Base-by-base conservation (phyloP, 2,888 invertebrate genomes). In the Tholera decimalis region DNA sequence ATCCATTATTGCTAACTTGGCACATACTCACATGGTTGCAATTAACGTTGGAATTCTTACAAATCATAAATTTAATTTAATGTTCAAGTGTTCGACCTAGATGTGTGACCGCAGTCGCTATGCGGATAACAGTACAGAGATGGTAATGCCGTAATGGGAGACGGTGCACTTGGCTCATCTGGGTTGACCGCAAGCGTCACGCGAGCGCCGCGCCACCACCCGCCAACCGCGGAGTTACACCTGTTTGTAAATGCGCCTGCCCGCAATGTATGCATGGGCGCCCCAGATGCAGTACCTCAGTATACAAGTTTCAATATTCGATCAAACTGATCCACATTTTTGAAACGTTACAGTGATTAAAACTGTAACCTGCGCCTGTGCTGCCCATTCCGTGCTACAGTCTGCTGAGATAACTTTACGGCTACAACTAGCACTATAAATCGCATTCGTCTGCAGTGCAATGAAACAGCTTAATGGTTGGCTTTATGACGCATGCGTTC, bases 71-170 rank as follows among this genome's bases (percentile, higher is more conserved):
- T 91, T 91, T 89, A 90, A 92, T 92, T 92, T 90, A 79, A 91
- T 87, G 89, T 89, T 85, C 85, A 88, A 89, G 89, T 86, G 87
- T 84, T 86, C 89, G 93, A 91, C 93, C 94, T 87, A 94, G 89
- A 92, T 92, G 83, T 86, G 83, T 82, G 88, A 89, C 90, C 91
- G 89, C 89, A 88, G 86, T 86, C 83, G 88, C 87, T 87, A 89
- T 90, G 91, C 90, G 90, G 89, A 86, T 93, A 92, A 93, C 93
- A 92, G 93, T 93, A 92, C 88, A 85, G 78, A 83, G 87, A 83
- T 85, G 83, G 77, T 76, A 82, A 82, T 79, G 83, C 86, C 82
- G 85, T 82, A 84, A 85, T 84, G 77, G 83, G 83, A 81, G 79
- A 80, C 74, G 73, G 83, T 83, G 84, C 83, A 84, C 83, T 76